phyloP scores from a whole-genome alignment of 2,797 vertebrate genomes.

The Characodon lateralis region DNA sequence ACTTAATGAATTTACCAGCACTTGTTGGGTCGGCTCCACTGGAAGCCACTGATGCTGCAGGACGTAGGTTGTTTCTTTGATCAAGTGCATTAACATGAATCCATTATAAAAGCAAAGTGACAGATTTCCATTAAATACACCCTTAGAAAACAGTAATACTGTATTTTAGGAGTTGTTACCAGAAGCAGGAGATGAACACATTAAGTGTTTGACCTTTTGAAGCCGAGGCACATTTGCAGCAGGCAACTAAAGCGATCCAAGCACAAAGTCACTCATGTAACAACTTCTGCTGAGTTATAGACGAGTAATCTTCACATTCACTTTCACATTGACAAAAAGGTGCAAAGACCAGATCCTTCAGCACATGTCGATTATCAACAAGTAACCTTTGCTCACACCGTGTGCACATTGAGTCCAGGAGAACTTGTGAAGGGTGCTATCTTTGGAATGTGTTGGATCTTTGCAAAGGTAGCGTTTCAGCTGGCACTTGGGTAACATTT shows the following conservation, averaged over 20 bases:
- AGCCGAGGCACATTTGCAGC: constrained; percentile 15
- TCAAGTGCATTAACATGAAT: constrained; percentile 30
- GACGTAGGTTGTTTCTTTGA: constrained; percentile 22
- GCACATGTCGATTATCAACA: constrained; percentile 15
- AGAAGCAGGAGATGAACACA: neutral
- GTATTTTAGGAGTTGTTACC: constrained; percentile 5
- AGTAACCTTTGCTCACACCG: constrained; percentile 23
- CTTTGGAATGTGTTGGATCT: constrained; percentile 79
- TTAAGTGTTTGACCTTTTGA: constrained; percentile 33
- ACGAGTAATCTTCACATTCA: constrained; percentile 43
- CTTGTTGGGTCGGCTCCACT: constrained; percentile 40
- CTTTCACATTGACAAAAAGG: constrained; percentile 42
- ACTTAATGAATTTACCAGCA: constrained; percentile 4
- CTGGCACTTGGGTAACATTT: constrained; percentile 69
- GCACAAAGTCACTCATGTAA: constrained; percentile 48
- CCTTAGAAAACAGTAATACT: constrained; percentile 29
- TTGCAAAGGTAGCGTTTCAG: constrained; percentile 44
- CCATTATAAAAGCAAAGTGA: constrained; percentile 5
- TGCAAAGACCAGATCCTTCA: constrained; percentile 5
- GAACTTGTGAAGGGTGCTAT: constrained; percentile 41
- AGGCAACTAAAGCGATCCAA: constrained; percentile 25
- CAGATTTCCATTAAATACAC: constrained; percentile 12
- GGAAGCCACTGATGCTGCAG: constrained; percentile 1
- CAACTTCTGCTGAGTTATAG: constrained; percentile 31
- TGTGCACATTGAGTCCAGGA: constrained; percentile 30